Evolutionary conservation across 2,888 invertebrate genomes (phyloP).

Genomic region (Listrodromus nycthemerus): DNA sequence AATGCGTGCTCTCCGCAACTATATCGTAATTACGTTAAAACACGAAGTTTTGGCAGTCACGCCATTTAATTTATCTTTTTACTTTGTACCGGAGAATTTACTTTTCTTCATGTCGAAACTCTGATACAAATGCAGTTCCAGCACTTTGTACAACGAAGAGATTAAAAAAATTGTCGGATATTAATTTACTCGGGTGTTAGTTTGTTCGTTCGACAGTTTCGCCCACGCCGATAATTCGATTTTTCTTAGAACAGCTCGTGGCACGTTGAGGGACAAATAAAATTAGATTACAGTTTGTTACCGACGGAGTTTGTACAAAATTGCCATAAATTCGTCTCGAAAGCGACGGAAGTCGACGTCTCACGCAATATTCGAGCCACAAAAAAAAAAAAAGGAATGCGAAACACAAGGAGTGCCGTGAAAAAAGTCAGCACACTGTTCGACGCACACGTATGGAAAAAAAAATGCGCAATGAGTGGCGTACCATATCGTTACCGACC

Average conservation of each 20-base stretch:
- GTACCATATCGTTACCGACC: conserved; percentile 74
- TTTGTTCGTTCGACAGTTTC: background rate
- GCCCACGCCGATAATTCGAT: too few species aligned
- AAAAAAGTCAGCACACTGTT: background rate
- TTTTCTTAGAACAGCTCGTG: too few species aligned
- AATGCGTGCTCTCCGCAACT: background rate
- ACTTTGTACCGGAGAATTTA: background rate
- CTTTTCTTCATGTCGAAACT: background rate
- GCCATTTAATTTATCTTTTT: background rate
- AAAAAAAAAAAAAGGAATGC: conserved; percentile 24
- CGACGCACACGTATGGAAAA: conserved; percentile 66
- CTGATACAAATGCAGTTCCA: background rate
- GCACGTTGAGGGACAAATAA: too few species aligned
- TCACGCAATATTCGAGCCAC: conserved; percentile 10
- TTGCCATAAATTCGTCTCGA: background rate
- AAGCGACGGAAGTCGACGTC: background rate
- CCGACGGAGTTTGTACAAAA: background rate
- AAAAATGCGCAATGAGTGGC: conserved; percentile 73
- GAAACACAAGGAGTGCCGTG: conserved; percentile 9
- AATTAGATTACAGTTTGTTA: background rate
- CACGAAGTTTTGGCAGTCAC: background rate
- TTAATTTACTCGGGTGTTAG: background rate
- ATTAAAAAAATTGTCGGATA: background rate
- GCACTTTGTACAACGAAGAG: background rate
- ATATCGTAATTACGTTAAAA: background rate